Percentiles rank a stretch among this genome's conserved stretches.
Evolutionary conservation across 2,888 invertebrate species (phyloP).

Genomic region (Troides oblongomaculatus): DNA sequence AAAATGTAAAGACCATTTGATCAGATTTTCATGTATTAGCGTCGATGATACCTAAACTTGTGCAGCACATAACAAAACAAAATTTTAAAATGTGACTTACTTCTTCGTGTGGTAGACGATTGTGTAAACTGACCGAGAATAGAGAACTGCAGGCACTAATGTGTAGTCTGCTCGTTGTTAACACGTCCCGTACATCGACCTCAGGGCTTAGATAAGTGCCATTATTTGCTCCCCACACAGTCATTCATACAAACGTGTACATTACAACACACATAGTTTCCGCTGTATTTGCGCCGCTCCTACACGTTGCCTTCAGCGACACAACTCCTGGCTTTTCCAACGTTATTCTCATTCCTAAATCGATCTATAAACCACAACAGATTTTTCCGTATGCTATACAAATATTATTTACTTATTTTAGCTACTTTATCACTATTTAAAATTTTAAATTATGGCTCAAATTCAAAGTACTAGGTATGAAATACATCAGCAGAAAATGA

Average conservation of each 20-base stretch:
- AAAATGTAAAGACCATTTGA: too few relatives aligned
- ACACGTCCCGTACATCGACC: slow-evolving; percentile 40
- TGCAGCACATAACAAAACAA: neutral
- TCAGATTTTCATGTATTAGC: too few relatives aligned
- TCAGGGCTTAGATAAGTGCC: slow-evolving; percentile 26
- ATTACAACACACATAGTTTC: neutral
- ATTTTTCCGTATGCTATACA: neutral
- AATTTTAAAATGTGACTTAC: slow-evolving; percentile 10
- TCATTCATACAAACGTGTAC: neutral
- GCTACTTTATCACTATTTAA: too few relatives aligned
- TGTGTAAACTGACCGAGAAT: slow-evolving; percentile 14
- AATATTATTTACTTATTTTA: neutral
- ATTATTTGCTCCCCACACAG: slow-evolving; percentile 12
- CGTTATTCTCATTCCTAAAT: slow-evolving; percentile 1
- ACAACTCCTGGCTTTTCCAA: slow-evolving; percentile 10
- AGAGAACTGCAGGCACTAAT: slow-evolving; percentile 5
- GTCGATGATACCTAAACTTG: too few relatives aligned
- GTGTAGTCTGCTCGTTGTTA: slow-evolving; percentile 10
- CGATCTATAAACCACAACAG: slow-evolving; percentile 2
- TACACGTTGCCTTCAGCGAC: slow-evolving; percentile 17
- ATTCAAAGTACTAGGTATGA: too few relatives aligned
- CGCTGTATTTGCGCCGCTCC: slow-evolving; percentile 1
- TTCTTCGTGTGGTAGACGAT: slow-evolving; percentile 6
- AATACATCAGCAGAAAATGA: too few relatives aligned
- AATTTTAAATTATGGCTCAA: too few relatives aligned